Percentiles rank a stretch among this genome's conserved stretches.
Conservation (phyloP, 1,140 invertebrate genomes). For the Octopus bimaculoides region DNA sequence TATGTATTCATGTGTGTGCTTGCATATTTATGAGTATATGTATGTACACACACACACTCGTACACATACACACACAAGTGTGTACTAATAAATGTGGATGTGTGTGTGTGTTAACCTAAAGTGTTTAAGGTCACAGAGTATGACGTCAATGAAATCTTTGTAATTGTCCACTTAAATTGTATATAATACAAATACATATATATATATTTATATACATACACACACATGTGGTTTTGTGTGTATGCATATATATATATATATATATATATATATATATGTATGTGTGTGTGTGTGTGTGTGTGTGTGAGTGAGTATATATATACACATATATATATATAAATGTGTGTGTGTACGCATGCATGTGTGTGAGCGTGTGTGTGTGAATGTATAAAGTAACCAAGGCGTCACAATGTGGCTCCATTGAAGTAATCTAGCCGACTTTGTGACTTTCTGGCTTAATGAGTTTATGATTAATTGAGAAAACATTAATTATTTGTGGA, state of each 20-base stretch:
- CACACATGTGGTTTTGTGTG: not conserved
- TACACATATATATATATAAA: not conserved
- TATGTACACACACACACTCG: not conserved
- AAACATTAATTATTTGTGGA: not conserved
- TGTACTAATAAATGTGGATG: not conserved
- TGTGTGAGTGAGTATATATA: not conserved
- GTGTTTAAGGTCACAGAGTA: too few relatives aligned
- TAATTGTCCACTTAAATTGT: not conserved
- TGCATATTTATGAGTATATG: not conserved
- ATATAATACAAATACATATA: not conserved
- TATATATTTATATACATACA: not conserved
- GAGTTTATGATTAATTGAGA: too few relatives aligned
- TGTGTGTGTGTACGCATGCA: not conserved
- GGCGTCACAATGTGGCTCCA: too few relatives aligned
- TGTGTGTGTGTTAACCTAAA: not conserved
- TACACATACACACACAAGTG: not conserved
- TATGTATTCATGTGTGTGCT: not conserved
- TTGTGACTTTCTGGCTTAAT: too few relatives aligned
- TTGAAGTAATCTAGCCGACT: too few relatives aligned
- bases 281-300: not conserved
- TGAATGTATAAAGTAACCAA: not conserved
- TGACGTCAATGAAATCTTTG: too few relatives aligned
- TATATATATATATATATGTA: not conserved
- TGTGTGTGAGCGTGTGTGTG: not conserved
- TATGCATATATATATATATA: not conserved